Conservation (phyloP, 1,140 invertebrate species). For the Chrysomallon squamiferum region DNA sequence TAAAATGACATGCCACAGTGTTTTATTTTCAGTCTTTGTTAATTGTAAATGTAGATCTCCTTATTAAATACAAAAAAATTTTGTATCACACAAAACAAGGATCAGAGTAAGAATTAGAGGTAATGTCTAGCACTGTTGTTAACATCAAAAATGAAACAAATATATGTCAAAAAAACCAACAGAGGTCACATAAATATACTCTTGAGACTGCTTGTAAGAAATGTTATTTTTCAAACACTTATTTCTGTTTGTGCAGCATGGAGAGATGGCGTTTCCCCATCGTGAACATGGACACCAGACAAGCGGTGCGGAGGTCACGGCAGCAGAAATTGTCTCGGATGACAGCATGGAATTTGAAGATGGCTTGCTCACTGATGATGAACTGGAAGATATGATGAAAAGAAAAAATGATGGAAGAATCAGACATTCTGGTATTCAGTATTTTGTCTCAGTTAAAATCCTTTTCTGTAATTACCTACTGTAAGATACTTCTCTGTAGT, state of each 20-base stretch:
- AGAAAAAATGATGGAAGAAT: slow-evolving; percentile 35
- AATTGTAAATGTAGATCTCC: too few species aligned
- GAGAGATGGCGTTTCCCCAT: not conserved
- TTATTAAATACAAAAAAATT: too few species aligned
- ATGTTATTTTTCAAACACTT: too few species aligned
- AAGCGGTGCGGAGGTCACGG: slow-evolving; percentile 2
- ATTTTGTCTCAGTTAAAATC: not conserved
- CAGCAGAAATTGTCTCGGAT: slow-evolving; percentile 8
- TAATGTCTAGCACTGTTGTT: too few species aligned
- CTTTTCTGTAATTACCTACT: not conserved
- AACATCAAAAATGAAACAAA: too few species aligned
- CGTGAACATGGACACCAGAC: not conserved
- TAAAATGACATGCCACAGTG: too few species aligned
- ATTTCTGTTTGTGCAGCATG: not conserved
- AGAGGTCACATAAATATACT: too few species aligned
- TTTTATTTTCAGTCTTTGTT: too few species aligned
- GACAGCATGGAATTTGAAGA: slow-evolving; percentile 45
- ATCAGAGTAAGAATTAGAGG: too few species aligned
- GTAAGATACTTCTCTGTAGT: not conserved
- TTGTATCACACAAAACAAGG: too few species aligned
- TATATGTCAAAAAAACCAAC: too few species aligned
- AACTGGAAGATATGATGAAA: slow-evolving; percentile 25
- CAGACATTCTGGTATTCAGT: slow-evolving; percentile 33
- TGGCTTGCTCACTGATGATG: slow-evolving; percentile 33
- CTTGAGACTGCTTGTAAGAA: too few species aligned